phyloP scores from a whole-genome alignment of 2,888 invertebrate species.

The Eupithecia exiguata region DNA sequence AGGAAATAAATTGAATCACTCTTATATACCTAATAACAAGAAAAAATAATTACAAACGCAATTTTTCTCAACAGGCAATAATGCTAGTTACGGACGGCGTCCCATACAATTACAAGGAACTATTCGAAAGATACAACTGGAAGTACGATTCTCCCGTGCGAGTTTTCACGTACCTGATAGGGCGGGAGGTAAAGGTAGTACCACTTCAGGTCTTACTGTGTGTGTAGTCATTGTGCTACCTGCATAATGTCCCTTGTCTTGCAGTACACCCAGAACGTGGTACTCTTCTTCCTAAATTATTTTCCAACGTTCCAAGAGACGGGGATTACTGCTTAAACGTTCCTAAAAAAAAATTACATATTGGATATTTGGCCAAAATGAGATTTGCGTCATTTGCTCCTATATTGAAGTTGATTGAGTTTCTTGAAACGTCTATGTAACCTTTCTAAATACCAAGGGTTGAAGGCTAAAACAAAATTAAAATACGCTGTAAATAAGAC shows the following conservation, averaged over 20 bases:
- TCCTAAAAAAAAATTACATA: not conserved
- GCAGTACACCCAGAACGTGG: conserved; percentile 82
- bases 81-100: conserved; percentile 99
- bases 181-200: conserved; percentile 90
- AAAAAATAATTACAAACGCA: not conserved
- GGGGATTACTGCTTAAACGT: conserved; percentile 15
- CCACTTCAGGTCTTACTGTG: conserved; percentile 83
- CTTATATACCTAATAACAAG: not conserved
- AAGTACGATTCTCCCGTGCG: conserved; percentile 91
- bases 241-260: conserved; percentile 79
- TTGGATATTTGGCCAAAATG: conserved; percentile 5
- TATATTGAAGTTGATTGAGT: conserved; percentile 12
- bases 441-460: conserved; percentile 20
- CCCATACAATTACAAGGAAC: conserved; percentile 95
- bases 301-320: conserved; percentile 32
- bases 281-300: conserved; percentile 62
- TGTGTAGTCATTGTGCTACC: conserved; percentile 83
- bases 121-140: conserved; percentile 96
- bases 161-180: conserved; percentile 99
- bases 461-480: conserved; percentile 16
- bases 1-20: not conserved
- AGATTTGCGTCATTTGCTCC: not conserved
- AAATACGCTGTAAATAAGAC: conserved; percentile 15
- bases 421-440: conserved; percentile 27
- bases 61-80: conserved; percentile 88